Evolutionary conservation across 2,888 invertebrate genomes (phyloP).

Genomic region (Malacosoma neustria): DNA sequence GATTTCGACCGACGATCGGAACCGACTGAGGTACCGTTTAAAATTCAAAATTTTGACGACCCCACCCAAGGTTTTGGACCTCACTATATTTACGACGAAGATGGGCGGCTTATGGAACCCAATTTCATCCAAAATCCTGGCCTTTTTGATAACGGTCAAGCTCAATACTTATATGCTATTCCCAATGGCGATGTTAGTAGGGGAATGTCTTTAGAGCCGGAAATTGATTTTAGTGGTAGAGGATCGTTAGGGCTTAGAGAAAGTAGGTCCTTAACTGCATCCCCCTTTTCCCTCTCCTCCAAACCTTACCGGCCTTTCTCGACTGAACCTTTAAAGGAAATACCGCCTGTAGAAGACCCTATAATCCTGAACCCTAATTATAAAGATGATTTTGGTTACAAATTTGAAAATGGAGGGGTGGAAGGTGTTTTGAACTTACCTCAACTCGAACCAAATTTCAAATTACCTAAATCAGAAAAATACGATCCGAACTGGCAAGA

Average conservation of each 20-base stretch:
- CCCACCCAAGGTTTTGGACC: constrained; percentile 12
- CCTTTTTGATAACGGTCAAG: constrained; percentile 4
- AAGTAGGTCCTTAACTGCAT: constrained; percentile 35
- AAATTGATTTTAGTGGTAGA: constrained; percentile 5
- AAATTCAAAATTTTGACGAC: constrained; percentile 30
- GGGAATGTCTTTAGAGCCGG: background rate
- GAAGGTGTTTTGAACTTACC: constrained; percentile 20
- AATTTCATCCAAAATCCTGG: constrained; percentile 6
- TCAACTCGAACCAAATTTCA: constrained; percentile 31
- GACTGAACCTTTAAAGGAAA: constrained; percentile 36
- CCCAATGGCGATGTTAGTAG: background rate
- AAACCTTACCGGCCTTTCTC: constrained; percentile 55
- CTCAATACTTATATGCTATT: background rate
- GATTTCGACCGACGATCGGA: constrained; percentile 54
- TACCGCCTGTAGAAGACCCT: constrained; percentile 50
- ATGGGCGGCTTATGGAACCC: constrained; percentile 9
- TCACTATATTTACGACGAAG: constrained; percentile 8
- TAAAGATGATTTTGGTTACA: constrained; percentile 36
- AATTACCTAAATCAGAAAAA: constrained; percentile 49
- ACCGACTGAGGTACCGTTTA: constrained; percentile 51
- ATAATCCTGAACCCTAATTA: constrained; percentile 50
- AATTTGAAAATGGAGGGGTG: constrained; percentile 21
- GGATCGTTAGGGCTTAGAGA: constrained; percentile 8
- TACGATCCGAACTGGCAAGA: constrained; percentile 43
- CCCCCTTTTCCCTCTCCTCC: constrained; percentile 27